Evolutionary conservation across 2,113 vertebrate genomes (phyloP).

Genomic region (Cervus canadensis): DNA sequence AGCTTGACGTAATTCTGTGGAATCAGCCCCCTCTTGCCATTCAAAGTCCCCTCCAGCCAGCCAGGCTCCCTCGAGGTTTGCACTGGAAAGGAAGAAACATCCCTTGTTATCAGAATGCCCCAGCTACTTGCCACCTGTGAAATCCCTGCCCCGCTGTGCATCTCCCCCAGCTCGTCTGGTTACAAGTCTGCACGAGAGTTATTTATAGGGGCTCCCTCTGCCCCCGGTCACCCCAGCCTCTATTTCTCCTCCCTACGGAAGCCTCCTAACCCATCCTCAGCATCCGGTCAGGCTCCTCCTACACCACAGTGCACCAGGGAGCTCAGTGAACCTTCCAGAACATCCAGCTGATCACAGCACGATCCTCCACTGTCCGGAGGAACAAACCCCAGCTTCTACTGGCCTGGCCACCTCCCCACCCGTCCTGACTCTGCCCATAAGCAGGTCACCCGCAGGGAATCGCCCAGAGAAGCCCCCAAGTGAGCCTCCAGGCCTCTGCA

Average conservation of each 20-base stretch:
- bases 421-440: no score
- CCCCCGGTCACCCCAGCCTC: neutral
- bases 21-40: slow-evolving; percentile 96
- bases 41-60: slow-evolving; percentile 97
- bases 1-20: slow-evolving; percentile 98
- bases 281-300: neutral
- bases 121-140: no score
- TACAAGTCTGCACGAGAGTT: no score
- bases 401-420: neutral
- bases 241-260: neutral
- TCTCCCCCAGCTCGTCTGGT: neutral
- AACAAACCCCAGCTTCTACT: neutral
- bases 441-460: accelerated
- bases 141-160: accelerated
- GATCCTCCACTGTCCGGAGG: neutral
- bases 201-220: neutral
- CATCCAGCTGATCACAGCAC: neutral
- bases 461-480: accelerated
- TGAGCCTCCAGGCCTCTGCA: neutral
- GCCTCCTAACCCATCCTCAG: neutral
- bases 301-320: neutral
- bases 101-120: neutral
- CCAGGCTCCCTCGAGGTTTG: slow-evolving; percentile 93
- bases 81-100: slow-evolving; percentile 78
- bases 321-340: neutral